phyloP scores from a whole-genome alignment of 2,797 vertebrate genomes.

The Acanthornis magna region DNA sequence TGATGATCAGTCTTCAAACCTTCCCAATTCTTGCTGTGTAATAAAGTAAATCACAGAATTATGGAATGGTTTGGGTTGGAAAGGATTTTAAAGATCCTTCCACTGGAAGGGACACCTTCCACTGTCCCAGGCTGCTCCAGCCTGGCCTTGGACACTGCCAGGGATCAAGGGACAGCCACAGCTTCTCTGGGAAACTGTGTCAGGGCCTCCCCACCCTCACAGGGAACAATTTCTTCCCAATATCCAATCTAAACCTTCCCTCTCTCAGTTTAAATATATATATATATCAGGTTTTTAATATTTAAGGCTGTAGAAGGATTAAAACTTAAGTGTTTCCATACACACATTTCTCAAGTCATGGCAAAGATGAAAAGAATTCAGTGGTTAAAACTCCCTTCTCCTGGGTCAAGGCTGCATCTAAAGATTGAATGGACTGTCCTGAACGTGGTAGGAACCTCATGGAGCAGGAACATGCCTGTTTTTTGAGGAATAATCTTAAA shows the following conservation, averaged over 20 bases:
- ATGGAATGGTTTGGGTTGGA: neutral
- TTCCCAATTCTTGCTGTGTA: neutral
- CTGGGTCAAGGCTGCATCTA: neutral
- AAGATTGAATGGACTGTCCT: neutral
- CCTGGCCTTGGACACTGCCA: neutral
- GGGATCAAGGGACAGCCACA: neutral
- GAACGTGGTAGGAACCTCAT: neutral
- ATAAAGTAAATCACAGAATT: neutral
- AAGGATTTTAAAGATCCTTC: accelerated
- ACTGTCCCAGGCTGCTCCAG: accelerated
- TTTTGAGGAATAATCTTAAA: neutral
- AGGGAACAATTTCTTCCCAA: neutral
- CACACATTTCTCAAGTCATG: neutral
- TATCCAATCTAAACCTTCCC: neutral
- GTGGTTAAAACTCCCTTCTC: neutral
- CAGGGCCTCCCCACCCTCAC: accelerated
- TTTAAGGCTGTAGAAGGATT: neutral
- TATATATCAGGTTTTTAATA: neutral
- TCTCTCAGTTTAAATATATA: neutral
- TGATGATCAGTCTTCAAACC: neutral
- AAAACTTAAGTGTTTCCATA: neutral
- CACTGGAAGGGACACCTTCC: neutral
- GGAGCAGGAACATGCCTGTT: accelerated
- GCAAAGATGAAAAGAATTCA: neutral
- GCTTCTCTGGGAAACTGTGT: neutral